Evolutionary conservation across 2,888 invertebrate genomes (phyloP).

Genomic region (Eristalis tenax): DNA sequence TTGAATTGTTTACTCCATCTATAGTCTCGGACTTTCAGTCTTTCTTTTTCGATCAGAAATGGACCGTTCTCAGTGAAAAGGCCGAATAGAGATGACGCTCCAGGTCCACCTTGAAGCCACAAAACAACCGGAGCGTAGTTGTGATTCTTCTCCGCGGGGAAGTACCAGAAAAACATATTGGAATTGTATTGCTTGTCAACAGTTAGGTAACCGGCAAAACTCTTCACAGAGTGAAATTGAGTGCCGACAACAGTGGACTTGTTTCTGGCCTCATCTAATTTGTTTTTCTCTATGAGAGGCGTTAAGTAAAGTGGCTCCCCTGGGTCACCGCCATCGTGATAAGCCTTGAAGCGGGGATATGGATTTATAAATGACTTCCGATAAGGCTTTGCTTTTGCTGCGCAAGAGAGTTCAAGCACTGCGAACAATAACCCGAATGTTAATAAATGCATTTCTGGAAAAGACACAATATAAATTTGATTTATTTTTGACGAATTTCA

Average conservation of each 20-base stretch:
- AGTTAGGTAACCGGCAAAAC: conserved; percentile 87
- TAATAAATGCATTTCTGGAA: background rate
- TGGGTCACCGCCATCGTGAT: conserved; percentile 78
- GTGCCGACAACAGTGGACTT: conserved; percentile 77
- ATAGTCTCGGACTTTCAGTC: conserved; percentile 84
- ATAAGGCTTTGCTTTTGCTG: conserved; percentile 56
- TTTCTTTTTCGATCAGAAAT: conserved; percentile 82
- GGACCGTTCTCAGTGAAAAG: conserved; percentile 94
- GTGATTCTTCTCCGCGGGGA: conserved; percentile 85
- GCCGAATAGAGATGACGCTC: conserved; percentile 90
- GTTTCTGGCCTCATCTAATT: conserved; percentile 80
- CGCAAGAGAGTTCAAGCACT: background rate
- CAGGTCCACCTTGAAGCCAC: conserved; percentile 94
- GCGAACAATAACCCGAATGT: conserved; percentile 6
- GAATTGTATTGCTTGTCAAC: conserved; percentile 89
- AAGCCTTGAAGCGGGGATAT: conserved; percentile 78
- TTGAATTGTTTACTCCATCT: conserved; percentile 90
- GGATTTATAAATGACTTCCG: conserved; percentile 79
- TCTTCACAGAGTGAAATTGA: conserved; percentile 80
- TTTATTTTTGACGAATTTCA: background rate
- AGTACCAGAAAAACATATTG: conserved; percentile 96
- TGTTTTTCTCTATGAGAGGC: conserved; percentile 77
- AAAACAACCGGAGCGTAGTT: conserved; percentile 87
- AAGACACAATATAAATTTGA: background rate
- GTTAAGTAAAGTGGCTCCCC: conserved; percentile 82